Conservation (phyloP, 2,888 invertebrate genomes). For the Anoncus sp. region DNA sequence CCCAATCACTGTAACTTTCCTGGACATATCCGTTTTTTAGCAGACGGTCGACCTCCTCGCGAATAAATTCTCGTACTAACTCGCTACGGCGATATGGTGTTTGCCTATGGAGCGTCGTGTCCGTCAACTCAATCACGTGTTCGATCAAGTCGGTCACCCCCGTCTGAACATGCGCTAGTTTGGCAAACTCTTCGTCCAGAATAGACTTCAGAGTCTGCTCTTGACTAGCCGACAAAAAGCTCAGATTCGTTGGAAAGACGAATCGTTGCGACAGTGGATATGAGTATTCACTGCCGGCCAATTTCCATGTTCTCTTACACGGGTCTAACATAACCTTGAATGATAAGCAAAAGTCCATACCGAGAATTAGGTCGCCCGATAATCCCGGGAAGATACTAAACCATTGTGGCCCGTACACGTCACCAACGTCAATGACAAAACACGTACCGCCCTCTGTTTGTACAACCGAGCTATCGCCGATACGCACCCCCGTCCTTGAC, state of each 20-base stretch:
- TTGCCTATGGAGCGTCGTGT: constrained; percentile 49
- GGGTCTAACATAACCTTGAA: constrained; percentile 51
- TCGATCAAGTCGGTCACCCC: constrained; percentile 52
- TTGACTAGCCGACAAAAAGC: constrained; percentile 27
- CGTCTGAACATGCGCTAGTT: constrained; percentile 38
- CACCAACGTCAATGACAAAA: constrained; percentile 38
- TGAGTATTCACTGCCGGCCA: constrained; percentile 34
- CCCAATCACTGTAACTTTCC: constrained; percentile 59
- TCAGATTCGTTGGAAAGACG: constrained; percentile 18
- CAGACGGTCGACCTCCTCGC: constrained; percentile 46
- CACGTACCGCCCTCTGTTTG: constrained; percentile 33
- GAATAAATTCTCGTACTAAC: constrained; percentile 45
- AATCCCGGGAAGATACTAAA: constrained; percentile 48
- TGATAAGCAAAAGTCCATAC: constrained; percentile 55
- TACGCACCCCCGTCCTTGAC: constrained; percentile 15
- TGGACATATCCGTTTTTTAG: constrained; percentile 45
- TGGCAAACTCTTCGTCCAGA: constrained; percentile 51
- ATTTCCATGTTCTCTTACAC: constrained; percentile 27
- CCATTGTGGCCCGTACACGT: constrained; percentile 57
- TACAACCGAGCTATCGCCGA: constrained; percentile 33
- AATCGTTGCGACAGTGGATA: constrained; percentile 27
- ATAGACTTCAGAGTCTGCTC: constrained; percentile 10
- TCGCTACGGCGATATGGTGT: constrained; percentile 53
- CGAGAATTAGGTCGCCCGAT: constrained; percentile 43
- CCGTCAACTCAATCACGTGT: constrained; percentile 55